A percentile compares a stretch with the other conserved stretches of the same genome.
These are phyloP conservation scores for Zosterops lateralis DNA, from an alignment of 2,113 vertebrate species.

Conservation along the genomic window DNA sequence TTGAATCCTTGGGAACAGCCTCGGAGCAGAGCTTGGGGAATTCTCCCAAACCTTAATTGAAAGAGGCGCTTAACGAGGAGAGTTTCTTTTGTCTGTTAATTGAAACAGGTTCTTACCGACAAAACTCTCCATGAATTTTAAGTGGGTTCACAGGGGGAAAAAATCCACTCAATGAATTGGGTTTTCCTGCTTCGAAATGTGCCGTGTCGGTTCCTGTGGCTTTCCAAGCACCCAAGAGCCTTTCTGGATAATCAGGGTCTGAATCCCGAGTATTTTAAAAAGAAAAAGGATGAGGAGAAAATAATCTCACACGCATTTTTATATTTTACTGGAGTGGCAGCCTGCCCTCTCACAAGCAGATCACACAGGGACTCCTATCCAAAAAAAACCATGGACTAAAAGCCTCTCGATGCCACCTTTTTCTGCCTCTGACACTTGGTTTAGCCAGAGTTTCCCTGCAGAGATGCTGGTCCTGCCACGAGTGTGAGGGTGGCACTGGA, in stretches of 20 bases:
- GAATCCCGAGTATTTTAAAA: background rate
- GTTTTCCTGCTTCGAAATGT: slow-evolving; percentile 34
- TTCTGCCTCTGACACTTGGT: background rate
- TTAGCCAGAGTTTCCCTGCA: background rate
- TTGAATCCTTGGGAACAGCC: background rate
- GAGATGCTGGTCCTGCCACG: background rate
- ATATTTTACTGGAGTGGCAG: background rate
- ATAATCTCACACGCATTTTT: background rate
- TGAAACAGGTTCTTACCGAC: slow-evolving; percentile 64
- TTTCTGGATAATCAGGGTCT: background rate
- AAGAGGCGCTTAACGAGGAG: slow-evolving; percentile 52
- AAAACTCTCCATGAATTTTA: slow-evolving; percentile 67
- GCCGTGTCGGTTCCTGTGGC: background rate
- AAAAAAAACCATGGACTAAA: background rate
- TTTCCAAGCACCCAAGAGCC: background rate
- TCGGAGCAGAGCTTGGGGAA: slow-evolving; percentile 2
- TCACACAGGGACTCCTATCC: accelerated
- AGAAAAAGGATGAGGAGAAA: background rate
- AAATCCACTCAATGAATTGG: slow-evolving; percentile 23
- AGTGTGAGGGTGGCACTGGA: background rate
- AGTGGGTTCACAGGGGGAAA: background rate
- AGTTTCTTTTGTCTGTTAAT: slow-evolving; percentile 60
- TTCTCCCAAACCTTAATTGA: slow-evolving; percentile 58
- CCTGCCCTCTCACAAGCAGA: background rate
- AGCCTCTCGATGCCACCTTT: background rate